Evolutionary conservation across 2,888 invertebrate species (phyloP).

Genomic region (Rhagium mordax): DNA sequence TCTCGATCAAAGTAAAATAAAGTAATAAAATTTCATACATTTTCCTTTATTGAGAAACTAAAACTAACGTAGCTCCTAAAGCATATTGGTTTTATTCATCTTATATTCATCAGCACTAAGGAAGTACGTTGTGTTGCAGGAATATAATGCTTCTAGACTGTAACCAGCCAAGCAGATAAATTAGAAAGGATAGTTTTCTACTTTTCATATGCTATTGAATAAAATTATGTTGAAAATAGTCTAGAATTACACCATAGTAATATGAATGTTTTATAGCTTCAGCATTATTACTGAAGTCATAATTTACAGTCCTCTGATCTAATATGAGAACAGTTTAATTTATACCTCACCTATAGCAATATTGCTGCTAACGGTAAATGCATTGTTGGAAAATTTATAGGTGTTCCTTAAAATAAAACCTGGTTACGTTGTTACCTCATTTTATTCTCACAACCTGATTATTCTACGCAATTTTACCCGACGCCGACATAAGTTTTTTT

Average conservation of each 20-base stretch:
- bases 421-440: too few relatives aligned
- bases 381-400: neutral
- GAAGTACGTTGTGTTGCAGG: neutral
- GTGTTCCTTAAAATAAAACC: too few relatives aligned
- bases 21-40: slow-evolving; percentile 10
- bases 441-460: too few relatives aligned
- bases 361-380: neutral
- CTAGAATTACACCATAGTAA: neutral
- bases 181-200: neutral
- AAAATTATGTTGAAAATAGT: neutral
- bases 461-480: too few relatives aligned
- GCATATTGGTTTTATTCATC: slow-evolving; percentile 8
- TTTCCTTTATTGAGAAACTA: slow-evolving; percentile 4
- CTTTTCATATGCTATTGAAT: neutral
- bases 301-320: neutral
- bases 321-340: neutral
- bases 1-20: neutral
- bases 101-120: neutral
- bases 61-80: neutral
- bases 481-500: too few relatives aligned
- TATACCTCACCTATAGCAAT: neutral
- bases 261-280: neutral
- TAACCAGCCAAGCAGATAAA: neutral
- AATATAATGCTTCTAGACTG: neutral
- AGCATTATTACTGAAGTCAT: neutral